phyloP scores from a whole-genome alignment of 2,113 vertebrate species.

The Mesembrinibis cayennensis region DNA sequence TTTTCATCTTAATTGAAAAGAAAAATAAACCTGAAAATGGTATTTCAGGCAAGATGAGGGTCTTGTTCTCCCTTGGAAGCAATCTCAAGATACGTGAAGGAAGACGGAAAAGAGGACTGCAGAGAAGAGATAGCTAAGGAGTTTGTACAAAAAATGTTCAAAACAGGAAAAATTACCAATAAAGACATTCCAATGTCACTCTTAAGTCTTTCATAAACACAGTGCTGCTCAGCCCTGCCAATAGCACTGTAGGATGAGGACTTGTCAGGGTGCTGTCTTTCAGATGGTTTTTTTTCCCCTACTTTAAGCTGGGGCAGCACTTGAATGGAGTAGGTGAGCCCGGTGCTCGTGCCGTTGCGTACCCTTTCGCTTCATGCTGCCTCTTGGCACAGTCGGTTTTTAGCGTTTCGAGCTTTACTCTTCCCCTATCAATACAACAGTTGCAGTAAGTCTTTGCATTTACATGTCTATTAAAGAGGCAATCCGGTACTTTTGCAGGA shows the following conservation, averaged over 20 bases:
- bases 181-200: not conserved
- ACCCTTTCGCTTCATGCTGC: not conserved
- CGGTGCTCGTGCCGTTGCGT: accelerated
- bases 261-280: not conserved
- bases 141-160: not conserved
- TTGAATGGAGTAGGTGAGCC: not conserved
- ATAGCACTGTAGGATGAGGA: not conserved
- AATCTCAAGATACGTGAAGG: not conserved
- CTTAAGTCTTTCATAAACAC: not conserved
- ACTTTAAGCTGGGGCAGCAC: not conserved
- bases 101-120: not conserved
- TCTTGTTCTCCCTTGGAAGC: not conserved
- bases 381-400: not conserved
- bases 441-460: not conserved
- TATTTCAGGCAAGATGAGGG: not conserved
- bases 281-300: accelerated
- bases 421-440: not conserved
- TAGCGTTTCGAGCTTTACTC: not conserved
- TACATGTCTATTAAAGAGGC: not conserved
- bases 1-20: not conserved
- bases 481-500: not conserved
- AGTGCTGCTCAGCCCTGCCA: not conserved
- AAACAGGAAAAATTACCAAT: not conserved
- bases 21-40: not conserved
- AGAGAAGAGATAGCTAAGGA: not conserved